Evolutionary conservation across 2,797 vertebrate species (phyloP).

Genomic region (Sebastolobus altivelis): DNA sequence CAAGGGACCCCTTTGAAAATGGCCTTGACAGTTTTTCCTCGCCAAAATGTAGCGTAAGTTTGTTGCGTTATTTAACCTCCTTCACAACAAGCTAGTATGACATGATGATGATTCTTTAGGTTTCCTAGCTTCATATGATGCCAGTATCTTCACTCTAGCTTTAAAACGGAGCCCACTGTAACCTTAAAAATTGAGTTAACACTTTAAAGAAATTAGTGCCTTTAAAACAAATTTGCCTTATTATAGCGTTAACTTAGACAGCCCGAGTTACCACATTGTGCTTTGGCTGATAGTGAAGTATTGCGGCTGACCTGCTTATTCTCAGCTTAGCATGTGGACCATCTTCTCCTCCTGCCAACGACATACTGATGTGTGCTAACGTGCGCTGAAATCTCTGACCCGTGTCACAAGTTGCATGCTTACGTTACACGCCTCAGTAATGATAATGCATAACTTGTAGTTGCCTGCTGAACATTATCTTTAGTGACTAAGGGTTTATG

Average conservation of each 20-base stretch:
- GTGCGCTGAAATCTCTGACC: slow-evolving; percentile 49
- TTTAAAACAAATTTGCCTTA: no score
- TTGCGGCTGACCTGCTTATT: slow-evolving; percentile 48
- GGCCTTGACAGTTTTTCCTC: accelerated
- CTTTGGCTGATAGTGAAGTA: slow-evolving; percentile 7
- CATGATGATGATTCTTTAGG: no score
- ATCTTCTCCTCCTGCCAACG: slow-evolving; percentile 14
- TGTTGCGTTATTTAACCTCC: no score
- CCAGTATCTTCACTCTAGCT: no score
- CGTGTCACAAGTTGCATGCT: slow-evolving; percentile 49
- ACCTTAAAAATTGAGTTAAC: no score
- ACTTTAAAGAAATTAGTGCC: no score
- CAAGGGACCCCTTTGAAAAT: no score
- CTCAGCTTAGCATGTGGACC: slow-evolving; percentile 34
- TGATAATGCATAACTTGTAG: slow-evolving; percentile 1
- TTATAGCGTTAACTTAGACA: no score
- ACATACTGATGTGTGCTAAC: slow-evolving; percentile 26
- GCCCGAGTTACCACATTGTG: no score
- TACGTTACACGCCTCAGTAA: slow-evolving; percentile 11
- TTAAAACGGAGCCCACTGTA: no score
- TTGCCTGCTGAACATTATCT: slow-evolving; percentile 39
- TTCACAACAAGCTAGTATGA: accelerated
- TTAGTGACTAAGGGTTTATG: slow-evolving; percentile 31
- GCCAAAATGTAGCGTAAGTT: no score
- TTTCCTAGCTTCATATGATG: no score